A percentile compares a stretch with the other conserved stretches of the same genome.
These are phyloP conservation scores for Ascidia mentula DNA, from an alignment of 23 tunicate genomes.

Conservation along the genomic window DNA sequence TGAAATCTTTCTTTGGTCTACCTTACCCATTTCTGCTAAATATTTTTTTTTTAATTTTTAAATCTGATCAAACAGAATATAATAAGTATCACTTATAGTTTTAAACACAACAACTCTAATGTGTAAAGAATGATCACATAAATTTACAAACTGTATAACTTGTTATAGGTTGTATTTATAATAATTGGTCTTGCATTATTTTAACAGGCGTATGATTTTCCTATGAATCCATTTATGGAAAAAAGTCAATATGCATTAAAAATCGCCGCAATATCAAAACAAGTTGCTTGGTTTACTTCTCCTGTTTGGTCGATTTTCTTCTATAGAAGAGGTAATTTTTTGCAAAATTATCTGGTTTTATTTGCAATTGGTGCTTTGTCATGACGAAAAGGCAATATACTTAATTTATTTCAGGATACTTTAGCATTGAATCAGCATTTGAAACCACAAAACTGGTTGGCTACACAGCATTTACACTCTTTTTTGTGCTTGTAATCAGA, in stretches of 20 bases:
- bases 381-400: neutral
- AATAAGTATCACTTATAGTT: neutral
- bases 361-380: neutral
- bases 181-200: neutral
- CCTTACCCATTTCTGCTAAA: too few species aligned
- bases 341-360: neutral
- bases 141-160: too few species aligned
- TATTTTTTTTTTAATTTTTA: too few species aligned
- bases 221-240: conserved; percentile 1
- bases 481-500: conserved; percentile 36
- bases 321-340: conserved; percentile 45
- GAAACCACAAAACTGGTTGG: conserved; percentile 33
- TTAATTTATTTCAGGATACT: conserved; percentile 23
- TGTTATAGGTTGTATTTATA: neutral
- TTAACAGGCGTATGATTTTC: conserved; percentile 22
- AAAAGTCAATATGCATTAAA: conserved; percentile 18
- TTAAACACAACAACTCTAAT: too few species aligned
- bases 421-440: conserved; percentile 17
- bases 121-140: too few species aligned
- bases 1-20: too few species aligned
- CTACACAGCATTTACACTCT: conserved; percentile 30
- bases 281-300: conserved; percentile 26
- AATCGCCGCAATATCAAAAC: conserved; percentile 19
- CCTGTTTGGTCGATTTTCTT: conserved; percentile 41
- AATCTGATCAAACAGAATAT: neutral